Conservation (phyloP, 2,797 vertebrate species). For the Ceyx erithaca region DNA sequence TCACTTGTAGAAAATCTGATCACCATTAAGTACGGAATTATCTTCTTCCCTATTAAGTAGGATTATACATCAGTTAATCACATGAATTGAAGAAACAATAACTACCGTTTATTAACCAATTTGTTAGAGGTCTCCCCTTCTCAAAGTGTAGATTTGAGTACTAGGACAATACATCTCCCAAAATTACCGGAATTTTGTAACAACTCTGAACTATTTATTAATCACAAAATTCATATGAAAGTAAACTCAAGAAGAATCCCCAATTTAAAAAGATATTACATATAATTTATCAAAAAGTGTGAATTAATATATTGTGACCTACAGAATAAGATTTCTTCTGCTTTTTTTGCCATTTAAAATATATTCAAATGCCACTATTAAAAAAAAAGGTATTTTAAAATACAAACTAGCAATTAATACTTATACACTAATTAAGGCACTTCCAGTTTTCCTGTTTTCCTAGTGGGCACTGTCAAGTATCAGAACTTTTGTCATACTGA, state of each 20-base stretch:
- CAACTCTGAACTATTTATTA: not conserved
- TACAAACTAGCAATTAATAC: not conserved
- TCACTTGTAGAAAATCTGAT: not conserved
- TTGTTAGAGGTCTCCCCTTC: not conserved
- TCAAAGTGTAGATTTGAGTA: not conserved
- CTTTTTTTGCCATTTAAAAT: constrained; percentile 55
- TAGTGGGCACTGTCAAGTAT: not conserved
- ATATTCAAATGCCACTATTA: not conserved
- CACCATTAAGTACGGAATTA: not conserved
- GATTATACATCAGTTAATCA: not conserved
- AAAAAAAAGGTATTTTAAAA: not conserved
- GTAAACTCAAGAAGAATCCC: not conserved
- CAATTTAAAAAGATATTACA: constrained; percentile 27
- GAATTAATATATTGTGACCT: constrained; percentile 16
- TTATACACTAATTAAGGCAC: not conserved
- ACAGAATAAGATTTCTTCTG: not conserved
- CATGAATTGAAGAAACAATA: not conserved
- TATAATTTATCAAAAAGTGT: not conserved
- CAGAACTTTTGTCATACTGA: not conserved
- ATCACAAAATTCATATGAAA: not conserved
- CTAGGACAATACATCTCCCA: not conserved
- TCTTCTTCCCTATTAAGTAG: not conserved
- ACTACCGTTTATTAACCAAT: not conserved
- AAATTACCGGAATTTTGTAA: not conserved
- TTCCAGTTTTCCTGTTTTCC: not conserved